A percentile compares a stretch with the other conserved stretches of the same genome.
Evolutionary conservation across 2,888 invertebrate species (phyloP).

Genomic region (Trimorus sp.): DNA sequence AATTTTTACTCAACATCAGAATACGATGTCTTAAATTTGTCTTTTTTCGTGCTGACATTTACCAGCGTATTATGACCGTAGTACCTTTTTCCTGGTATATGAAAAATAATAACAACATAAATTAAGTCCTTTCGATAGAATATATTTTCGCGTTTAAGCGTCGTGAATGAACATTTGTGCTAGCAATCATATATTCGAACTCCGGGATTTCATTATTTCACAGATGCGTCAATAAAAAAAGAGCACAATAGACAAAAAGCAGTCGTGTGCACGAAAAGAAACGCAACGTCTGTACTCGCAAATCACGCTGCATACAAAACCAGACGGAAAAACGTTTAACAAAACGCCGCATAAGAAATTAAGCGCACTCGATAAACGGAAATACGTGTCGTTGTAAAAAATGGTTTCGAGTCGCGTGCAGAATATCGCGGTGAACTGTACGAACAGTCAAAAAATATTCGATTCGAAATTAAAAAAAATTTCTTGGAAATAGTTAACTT

Average conservation of each 20-base stretch:
- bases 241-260: conserved; percentile 9
- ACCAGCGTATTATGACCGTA: too few species aligned
- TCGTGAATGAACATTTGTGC: too few species aligned
- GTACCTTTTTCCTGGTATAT: too few species aligned
- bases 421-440: conserved; percentile 24
- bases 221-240: conserved; percentile 66
- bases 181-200: too few species aligned
- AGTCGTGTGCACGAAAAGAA: conserved; percentile 68
- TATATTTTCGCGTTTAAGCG: too few species aligned
- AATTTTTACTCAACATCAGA: too few species aligned
- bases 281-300: conserved; percentile 46
- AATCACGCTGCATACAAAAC: conserved; percentile 47
- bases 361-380: conserved; percentile 29
- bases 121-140: too few species aligned
- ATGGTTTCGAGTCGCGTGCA: not conserved
- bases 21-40: too few species aligned
- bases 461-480: not conserved
- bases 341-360: conserved; percentile 39
- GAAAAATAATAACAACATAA: too few species aligned
- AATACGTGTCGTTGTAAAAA: conserved; percentile 27
- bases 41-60: too few species aligned
- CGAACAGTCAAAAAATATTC: not conserved
- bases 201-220: too few species aligned
- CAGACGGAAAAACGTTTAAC: conserved; percentile 28
- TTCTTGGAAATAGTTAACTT: too few species aligned